Conservation (phyloP, 2,888 invertebrate genomes). For the Machimus atricapillus region DNA sequence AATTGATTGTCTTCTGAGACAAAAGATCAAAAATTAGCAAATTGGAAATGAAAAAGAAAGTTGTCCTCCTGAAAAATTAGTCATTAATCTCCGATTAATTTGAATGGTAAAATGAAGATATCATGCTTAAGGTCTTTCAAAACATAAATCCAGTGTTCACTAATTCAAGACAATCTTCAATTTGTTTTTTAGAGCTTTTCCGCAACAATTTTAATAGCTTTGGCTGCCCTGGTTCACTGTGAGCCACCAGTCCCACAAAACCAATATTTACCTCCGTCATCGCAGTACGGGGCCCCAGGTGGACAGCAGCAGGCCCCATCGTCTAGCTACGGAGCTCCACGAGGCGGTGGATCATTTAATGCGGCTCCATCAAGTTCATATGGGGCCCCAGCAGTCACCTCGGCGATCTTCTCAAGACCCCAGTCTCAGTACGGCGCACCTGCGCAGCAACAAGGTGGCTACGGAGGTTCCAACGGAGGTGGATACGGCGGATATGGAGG, state of each 20-base stretch:
- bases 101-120: not conserved
- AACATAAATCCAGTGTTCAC: not conserved
- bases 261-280: slow-evolving; percentile 62
- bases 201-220: slow-evolving; percentile 58
- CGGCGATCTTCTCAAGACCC: slow-evolving; percentile 63
- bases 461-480: slow-evolving; percentile 45
- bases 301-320: slow-evolving; percentile 59
- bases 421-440: slow-evolving; percentile 54
- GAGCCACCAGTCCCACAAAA: slow-evolving; percentile 58
- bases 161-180: slow-evolving; percentile 4
- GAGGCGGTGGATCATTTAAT: slow-evolving; percentile 52
- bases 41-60: slow-evolving; percentile 2
- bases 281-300: slow-evolving; percentile 58
- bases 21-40: not conserved
- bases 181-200: slow-evolving; percentile 55
- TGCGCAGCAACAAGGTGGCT: slow-evolving; percentile 50
- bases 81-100: not conserved
- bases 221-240: slow-evolving; percentile 56
- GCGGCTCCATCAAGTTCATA: slow-evolving; percentile 62
- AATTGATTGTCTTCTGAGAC: not conserved
- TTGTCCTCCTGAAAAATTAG: not conserved
- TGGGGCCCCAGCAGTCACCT: slow-evolving; percentile 65
- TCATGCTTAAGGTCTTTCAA: not conserved
- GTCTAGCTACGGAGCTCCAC: slow-evolving; percentile 63
- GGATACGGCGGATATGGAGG: slow-evolving; percentile 47